Evolutionary conservation across 2,797 vertebrate genomes (phyloP).

Genomic region (Staurois parvus): DNA sequence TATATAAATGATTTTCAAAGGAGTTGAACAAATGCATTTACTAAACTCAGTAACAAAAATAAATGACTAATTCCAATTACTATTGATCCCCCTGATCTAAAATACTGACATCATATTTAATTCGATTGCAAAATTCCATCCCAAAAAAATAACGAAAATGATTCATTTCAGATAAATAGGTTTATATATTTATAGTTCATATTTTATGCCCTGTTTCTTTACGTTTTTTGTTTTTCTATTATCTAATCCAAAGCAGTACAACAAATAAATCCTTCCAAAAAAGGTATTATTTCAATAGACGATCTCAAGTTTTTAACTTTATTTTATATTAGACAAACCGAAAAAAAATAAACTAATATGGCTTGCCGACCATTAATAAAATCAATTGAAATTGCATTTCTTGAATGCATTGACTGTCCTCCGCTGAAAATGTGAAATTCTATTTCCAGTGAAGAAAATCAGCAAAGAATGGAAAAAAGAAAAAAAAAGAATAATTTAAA

Average conservation of each 20-base stretch:
- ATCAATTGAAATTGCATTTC: constrained; percentile 28
- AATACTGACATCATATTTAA: no score
- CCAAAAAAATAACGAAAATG: background rate
- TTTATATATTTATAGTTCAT: constrained; percentile 8
- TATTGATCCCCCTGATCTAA: no score
- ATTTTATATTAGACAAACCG: background rate
- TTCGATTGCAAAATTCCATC: no score
- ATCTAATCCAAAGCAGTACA: background rate
- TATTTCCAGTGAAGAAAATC: background rate
- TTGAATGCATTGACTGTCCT: background rate
- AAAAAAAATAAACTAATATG: background rate
- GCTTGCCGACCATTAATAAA: background rate
- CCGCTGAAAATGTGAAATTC: background rate
- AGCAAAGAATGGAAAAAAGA: no score
- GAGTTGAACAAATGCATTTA: no score
- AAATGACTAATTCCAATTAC: no score
- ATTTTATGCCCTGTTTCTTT: background rate
- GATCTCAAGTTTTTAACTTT: background rate
- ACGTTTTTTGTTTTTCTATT: background rate
- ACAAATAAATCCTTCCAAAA: background rate
- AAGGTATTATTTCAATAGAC: background rate
- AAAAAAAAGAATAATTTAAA: background rate
- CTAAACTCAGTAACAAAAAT: no score
- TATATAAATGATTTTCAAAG: no score
- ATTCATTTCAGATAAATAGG: background rate